Percentiles rank a stretch among this genome's conserved stretches.
Evolutionary conservation across 2,888 invertebrate species (phyloP).

Genomic region (Rhaphigaster nebulosa): DNA sequence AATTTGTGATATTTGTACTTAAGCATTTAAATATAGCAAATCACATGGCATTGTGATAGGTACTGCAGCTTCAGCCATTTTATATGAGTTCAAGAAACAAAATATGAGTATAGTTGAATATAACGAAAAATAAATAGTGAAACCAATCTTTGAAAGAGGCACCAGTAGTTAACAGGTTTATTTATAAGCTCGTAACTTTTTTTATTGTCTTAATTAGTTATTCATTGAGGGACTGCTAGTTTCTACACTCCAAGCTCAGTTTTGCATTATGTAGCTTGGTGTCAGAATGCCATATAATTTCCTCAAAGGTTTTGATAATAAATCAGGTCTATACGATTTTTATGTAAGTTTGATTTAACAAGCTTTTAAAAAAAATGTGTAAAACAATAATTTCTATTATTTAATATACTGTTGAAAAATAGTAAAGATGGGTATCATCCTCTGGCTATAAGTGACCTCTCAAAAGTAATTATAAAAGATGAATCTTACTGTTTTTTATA

Average conservation of each 20-base stretch:
- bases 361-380: no score
- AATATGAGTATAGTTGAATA: not conserved
- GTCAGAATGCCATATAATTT: not conserved
- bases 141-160: not conserved
- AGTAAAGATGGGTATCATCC: no score
- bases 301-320: no score
- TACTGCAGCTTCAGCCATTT: not conserved
- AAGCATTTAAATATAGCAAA: not conserved
- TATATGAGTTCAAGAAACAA: not conserved
- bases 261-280: not conserved
- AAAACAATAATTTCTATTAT: no score
- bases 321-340: no score
- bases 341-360: no score
- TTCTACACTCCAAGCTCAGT: not conserved
- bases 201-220: not conserved
- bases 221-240: not conserved
- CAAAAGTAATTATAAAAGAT: no score
- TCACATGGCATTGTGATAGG: not conserved
- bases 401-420: no score
- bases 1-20: conserved; percentile 39
- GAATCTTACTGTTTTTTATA: no score
- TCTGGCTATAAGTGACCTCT: no score
- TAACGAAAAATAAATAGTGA: not conserved
- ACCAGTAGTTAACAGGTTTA: not conserved
- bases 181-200: not conserved